phyloP scores from a whole-genome alignment of 2,113 vertebrate species.

The Chitala chitala region DNA sequence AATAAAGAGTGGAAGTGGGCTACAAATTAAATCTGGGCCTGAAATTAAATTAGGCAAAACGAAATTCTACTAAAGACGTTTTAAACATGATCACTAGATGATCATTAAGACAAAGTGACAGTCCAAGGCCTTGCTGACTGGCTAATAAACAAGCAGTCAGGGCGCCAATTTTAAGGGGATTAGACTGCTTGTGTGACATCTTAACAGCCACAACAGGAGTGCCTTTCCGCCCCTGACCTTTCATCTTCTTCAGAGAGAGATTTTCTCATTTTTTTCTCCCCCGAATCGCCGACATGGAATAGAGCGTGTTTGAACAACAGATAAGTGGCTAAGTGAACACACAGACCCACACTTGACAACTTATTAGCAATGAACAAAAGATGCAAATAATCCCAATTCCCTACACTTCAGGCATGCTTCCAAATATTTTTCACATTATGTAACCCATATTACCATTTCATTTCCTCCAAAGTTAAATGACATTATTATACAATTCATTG shows the following conservation, averaged over 20 bases:
- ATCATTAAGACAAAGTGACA: neutral
- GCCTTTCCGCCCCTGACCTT: constrained; percentile 66
- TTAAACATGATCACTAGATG: constrained; percentile 10
- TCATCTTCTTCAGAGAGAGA: constrained; percentile 67
- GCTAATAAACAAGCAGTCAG: constrained; percentile 54
- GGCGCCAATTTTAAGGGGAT: constrained; percentile 63
- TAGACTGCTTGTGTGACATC: constrained; percentile 71
- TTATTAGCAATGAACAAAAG: constrained; percentile 44
- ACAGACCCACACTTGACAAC: constrained; percentile 47
- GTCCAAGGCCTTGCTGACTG: constrained; percentile 35
- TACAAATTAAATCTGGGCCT: constrained; percentile 12
- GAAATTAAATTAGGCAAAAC: constrained; percentile 19
- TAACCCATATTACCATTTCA: constrained; percentile 48
- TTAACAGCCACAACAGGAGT: constrained; percentile 61
- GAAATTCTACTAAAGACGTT: constrained; percentile 16
- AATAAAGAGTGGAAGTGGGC: neutral
- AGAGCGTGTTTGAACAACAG: constrained; percentile 66
- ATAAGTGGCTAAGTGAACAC: constrained; percentile 51
- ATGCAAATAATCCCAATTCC: constrained; percentile 29
- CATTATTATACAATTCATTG: no score
- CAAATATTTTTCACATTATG: constrained; percentile 55
- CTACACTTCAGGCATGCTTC: constrained; percentile 35
- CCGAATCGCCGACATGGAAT: constrained; percentile 73
- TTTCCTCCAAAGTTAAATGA: neutral
- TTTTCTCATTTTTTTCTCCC: constrained; percentile 60